Evolutionary conservation across 2,888 invertebrate genomes (phyloP).

Genomic region (Coleophora deauratella): DNA sequence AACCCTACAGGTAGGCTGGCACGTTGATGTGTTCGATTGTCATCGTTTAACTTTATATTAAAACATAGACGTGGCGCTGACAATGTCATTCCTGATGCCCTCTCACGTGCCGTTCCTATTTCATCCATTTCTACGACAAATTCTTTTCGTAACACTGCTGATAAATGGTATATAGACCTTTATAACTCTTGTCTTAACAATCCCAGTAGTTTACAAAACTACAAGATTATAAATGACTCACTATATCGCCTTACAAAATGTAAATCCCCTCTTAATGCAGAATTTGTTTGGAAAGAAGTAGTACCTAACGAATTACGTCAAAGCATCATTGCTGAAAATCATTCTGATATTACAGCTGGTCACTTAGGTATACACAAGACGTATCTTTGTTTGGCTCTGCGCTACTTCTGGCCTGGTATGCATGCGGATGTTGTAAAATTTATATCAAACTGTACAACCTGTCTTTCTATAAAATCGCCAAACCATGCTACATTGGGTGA

Average conservation of each 20-base stretch:
- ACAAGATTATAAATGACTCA: no score
- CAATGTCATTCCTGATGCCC: no score
- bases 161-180: no score
- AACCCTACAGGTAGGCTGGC: conserved; percentile 23
- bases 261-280: no score
- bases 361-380: conserved; percentile 17
- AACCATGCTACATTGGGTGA: conserved; percentile 18
- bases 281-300: no score
- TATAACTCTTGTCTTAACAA: no score
- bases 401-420: conserved; percentile 16
- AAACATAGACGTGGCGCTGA: conserved; percentile 19
- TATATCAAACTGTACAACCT: conserved; percentile 4
- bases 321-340: conserved; percentile 6
- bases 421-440: conserved; percentile 14
- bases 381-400: conserved; percentile 14
- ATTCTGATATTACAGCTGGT: conserved; percentile 10
- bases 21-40: conserved; percentile 22
- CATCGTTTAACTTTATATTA: conserved; percentile 17
- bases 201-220: no score
- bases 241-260: no score
- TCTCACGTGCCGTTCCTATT: conserved; percentile 11
- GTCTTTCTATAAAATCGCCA: background rate
- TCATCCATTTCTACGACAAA: no score
- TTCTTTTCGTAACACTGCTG: no score
- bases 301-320: no score